Percentiles rank a stretch among this genome's conserved stretches.
Evolutionary conservation across 2,888 invertebrate genomes (phyloP).

Genomic region (Sinhomidia bicolor): DNA sequence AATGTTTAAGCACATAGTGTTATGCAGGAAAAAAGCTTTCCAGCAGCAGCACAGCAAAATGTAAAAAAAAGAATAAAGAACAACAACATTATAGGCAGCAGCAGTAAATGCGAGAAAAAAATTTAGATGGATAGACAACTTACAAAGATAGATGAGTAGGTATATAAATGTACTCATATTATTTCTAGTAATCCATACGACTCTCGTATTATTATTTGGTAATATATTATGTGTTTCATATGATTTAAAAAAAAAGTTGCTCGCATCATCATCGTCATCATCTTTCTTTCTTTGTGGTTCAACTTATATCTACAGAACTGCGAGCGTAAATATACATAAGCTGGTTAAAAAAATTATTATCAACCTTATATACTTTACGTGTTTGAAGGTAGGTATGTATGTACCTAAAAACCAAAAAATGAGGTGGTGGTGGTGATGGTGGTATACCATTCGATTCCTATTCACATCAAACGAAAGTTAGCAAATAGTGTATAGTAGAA

Average conservation of each 20-base stretch:
- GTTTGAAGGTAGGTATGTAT: neutral
- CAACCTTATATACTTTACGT: too few species aligned
- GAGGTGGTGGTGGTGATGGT: neutral
- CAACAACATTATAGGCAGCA: neutral
- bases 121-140: too few species aligned
- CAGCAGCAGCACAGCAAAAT: constrained; percentile 1
- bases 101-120: neutral
- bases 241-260: constrained; percentile 2
- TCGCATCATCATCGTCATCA: neutral
- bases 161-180: too few species aligned
- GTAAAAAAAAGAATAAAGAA: neutral
- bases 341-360: neutral
- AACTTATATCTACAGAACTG: neutral
- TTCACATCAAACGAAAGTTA: neutral
- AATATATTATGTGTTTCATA: neutral
- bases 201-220: neutral
- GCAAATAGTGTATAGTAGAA: neutral
- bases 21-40: neutral
- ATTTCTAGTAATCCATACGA: too few species aligned
- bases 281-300: neutral
- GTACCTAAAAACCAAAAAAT: neutral
- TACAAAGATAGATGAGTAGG: neutral
- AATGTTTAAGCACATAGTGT: neutral
- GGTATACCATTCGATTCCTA: constrained; percentile 1
- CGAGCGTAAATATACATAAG: neutral